Conservation (phyloP, 2,888 invertebrate species). For the Ophioninae sp. region DNA sequence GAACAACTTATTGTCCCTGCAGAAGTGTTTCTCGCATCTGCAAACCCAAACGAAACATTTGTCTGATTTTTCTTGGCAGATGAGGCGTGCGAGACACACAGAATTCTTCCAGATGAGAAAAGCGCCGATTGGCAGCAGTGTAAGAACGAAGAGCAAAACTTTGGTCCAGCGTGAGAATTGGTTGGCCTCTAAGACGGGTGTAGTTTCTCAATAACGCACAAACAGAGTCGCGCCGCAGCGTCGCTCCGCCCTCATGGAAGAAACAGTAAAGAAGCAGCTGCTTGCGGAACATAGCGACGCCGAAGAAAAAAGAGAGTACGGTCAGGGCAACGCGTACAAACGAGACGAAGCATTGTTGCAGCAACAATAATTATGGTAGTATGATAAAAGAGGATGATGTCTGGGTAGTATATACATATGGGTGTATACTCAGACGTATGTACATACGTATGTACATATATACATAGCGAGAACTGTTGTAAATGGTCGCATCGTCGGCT, state of each 20-base stretch:
- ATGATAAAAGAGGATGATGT: constrained; percentile 45
- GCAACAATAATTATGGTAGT: constrained; percentile 67
- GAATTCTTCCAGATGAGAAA: constrained; percentile 70
- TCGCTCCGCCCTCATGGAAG: constrained; percentile 17
- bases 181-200: background rate
- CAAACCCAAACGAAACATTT: background rate
- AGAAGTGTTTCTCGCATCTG: background rate
- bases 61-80: constrained; percentile 69
- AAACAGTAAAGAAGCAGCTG: constrained; percentile 67
- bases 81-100: constrained; percentile 71
- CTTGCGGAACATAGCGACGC: constrained; percentile 61
- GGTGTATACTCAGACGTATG: constrained; percentile 56
- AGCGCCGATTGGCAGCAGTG: constrained; percentile 67
- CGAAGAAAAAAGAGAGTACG: constrained; percentile 76
- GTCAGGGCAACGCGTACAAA: constrained; percentile 77
- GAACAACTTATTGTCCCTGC: no score
- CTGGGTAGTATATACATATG: constrained; percentile 55
- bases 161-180: constrained; percentile 37
- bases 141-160: constrained; percentile 65
- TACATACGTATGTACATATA: constrained; percentile 61
- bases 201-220: constrained; percentile 46
- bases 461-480: constrained; percentile 45
- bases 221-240: background rate
- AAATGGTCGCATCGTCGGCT: constrained; percentile 50
- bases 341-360: constrained; percentile 59